A percentile compares a stretch with the other conserved stretches of the same genome.
Evolutionary conservation across 2,888 invertebrate species (phyloP).

Genomic region (Cerceris ruficornis): DNA sequence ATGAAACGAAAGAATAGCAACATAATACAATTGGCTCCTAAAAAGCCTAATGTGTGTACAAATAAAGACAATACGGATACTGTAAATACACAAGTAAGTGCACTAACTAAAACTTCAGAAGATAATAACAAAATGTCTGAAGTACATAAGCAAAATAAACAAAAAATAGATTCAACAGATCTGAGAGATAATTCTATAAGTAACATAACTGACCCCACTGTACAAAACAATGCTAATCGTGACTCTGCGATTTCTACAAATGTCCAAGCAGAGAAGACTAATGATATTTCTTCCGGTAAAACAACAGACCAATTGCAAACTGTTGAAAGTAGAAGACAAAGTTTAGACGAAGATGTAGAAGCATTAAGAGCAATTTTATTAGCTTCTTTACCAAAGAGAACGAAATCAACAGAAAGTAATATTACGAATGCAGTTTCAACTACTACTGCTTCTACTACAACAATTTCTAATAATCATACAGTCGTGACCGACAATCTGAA

Average conservation of each 20-base stretch:
- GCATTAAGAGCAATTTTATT: conserved; percentile 74
- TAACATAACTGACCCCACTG: background rate
- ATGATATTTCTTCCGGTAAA: background rate
- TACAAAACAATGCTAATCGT: background rate
- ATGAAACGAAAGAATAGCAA: background rate
- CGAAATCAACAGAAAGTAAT: conserved; percentile 32
- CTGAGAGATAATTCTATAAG: conserved; percentile 1
- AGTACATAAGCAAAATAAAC: background rate
- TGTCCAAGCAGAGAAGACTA: background rate
- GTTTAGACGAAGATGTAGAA: conserved; percentile 79
- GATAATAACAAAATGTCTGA: background rate
- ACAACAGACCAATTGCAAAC: background rate
- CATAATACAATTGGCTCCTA: background rate
- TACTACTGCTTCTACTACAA: background rate
- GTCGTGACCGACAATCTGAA: background rate
- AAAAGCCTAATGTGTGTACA: conserved; percentile 10
- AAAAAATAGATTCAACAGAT: background rate
- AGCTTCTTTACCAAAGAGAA: conserved; percentile 75
- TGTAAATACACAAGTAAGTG: conserved; percentile 22
- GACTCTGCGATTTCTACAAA: background rate
- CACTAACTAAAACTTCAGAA: background rate
- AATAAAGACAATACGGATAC: conserved; percentile 20
- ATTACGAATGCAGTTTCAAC: background rate
- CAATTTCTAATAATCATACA: conserved; percentile 1
- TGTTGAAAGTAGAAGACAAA: conserved; percentile 63